Base-by-base conservation (phyloP, 1,140 invertebrate genomes). In the Drosophila takahashii region DNA sequence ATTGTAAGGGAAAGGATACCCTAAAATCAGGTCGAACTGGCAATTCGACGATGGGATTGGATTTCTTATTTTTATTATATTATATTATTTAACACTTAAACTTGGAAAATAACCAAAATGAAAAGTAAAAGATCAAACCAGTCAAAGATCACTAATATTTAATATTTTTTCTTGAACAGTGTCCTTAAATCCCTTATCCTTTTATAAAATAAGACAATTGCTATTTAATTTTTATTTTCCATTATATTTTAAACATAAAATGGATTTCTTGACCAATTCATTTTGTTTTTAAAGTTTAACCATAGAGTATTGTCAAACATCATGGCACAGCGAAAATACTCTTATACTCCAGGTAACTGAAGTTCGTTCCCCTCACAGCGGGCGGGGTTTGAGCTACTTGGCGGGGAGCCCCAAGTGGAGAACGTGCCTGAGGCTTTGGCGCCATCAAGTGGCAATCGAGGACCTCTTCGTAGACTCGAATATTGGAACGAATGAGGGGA, bases 381-480 rank as follows among this genome's bases (percentile, higher is more conserved):
- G 60, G 72, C 44, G 22, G 22, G 16, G 48, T 18, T 44, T 32
- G 7, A 75, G 72, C 71, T 76, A 76, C 72, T 76, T 66, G 61
- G 39, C 60, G 59, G 39, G 60, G 42, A 74, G 58, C 72, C 72
- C 72, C 72, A 52, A 54, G 27, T 61, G 41, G 72, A 76, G 48
- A 76, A 76, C 72, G 72, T 76, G 72, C 72, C 72, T 67, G 72
- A 76, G 52, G 72, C 71, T 76, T 76, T 66, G 47, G 39, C 45
- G 29, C 27, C 60, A 57, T 76, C 72, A 76, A 77, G 73, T 77
- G 74, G 52, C 73, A 77, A 77, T 77, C 72, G 73, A 76, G 61
- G n/a, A 37, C 29, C 58, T 36, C 50, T 65, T 29, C 34, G 41
- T 16, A 39, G 42, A 50, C 34, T 57, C 16, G 13, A 44, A 52